Evolutionary conservation across 2,113 vertebrate genomes (phyloP), one percentile per base, ranked within the genome.

Genomic region (Vimba vimba): DNA sequence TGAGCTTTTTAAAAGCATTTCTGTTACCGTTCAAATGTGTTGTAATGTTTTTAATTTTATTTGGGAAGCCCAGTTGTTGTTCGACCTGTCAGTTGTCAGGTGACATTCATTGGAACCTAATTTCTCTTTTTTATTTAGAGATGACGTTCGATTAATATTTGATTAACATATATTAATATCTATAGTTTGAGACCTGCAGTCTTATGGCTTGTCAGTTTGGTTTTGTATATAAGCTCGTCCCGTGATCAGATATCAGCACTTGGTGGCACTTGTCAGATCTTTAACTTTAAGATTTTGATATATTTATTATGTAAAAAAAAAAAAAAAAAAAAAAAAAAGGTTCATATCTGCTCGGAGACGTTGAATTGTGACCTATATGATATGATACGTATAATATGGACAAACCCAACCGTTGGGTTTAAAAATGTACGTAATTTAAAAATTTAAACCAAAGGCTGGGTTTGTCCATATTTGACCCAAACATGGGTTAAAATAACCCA

Each of bases 81-180:
- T 33, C 62, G 45, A 82, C 15, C 19, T 68, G 62, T 69, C 80
- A 66, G 15, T 81, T 50, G 62, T 69, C 80, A 66, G 8, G 64
- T 66, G 39, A 62, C 78, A 64, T 79, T 80, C 59, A 64, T 4
- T 23, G 79, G 25, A 78, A 78, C 17, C 50, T 33, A 33, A 77
- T 77, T 39, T 17, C 10, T 17, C 12, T 4, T 0, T 36, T 45
- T 60, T 39, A 12, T 79, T 4, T 9, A 79, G n/a, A 27, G 17
- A 25, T 80, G n/a, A 0, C 4, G 0, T 52, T 33, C 9, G 9
- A 66, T 82, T 52, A 15, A 69, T 69, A 15, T 33, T 52, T 21
- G 17, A 68, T 23, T 52, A 36, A 27, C 36, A 79, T 1, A 59
- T 23, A n/a, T 27, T 47, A 23, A 11, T 64, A 64, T 45, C 15